Percentiles rank a stretch among this genome's conserved stretches.
Conservation (phyloP, 2,888 invertebrate species). For the Perithous albicinctus region DNA sequence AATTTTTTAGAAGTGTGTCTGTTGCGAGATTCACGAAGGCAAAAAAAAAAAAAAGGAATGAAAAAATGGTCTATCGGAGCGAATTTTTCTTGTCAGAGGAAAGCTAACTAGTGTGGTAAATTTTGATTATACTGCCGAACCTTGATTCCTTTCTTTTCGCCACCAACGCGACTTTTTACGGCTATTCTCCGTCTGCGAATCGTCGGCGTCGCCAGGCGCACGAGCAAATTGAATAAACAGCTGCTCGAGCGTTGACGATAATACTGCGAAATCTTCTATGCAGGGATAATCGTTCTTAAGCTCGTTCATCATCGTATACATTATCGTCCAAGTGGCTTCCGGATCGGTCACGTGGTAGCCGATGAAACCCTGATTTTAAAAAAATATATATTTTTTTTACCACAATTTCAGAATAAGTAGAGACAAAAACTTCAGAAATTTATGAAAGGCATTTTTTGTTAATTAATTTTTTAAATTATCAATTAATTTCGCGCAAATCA, state of each 20-base stretch:
- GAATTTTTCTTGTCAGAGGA: background rate
- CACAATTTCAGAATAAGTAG: no score
- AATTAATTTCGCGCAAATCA: no score
- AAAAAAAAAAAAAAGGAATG: no score
- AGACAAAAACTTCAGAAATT: no score
- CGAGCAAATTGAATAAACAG: constrained; percentile 82
- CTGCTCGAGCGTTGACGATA: constrained; percentile 82
- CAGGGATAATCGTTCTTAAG: constrained; percentile 77
- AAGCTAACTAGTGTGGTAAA: background rate
- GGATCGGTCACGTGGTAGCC: constrained; percentile 80
- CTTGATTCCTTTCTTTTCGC: background rate
- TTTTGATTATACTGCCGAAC: constrained; percentile 30
- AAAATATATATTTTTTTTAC: constrained; percentile 20
- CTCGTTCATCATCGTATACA: constrained; percentile 80
- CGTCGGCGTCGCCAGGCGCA: constrained; percentile 57
- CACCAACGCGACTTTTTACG: constrained; percentile 44
- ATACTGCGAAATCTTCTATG: constrained; percentile 81
- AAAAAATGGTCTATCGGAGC: no score
- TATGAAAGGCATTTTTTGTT: no score
- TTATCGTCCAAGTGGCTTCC: constrained; percentile 79
- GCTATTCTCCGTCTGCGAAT: background rate
- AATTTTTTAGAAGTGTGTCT: no score
- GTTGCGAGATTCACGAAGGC: no score
- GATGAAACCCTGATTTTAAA: constrained; percentile 78
- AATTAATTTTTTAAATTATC: no score